These are phyloP conservation scores for Lipophrys pholis DNA, from an alignment of 2,113 vertebrate species.

Conservation along the genomic window DNA sequence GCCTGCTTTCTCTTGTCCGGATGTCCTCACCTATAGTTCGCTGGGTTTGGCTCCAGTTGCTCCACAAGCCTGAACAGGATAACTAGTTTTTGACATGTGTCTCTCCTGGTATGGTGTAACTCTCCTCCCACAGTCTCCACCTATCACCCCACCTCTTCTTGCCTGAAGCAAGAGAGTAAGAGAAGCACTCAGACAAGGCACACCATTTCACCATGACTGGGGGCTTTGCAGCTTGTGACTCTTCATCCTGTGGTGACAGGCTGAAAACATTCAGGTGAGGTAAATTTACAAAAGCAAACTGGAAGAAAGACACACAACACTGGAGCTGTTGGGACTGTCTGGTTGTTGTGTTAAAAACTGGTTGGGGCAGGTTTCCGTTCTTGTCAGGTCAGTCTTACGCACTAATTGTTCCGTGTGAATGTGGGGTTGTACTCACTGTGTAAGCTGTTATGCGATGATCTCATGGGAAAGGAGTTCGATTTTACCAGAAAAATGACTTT, in stretches of 20 bases:
- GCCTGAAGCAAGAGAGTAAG: not conserved
- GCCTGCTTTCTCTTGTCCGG: too few species aligned
- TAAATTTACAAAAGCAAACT: constrained; percentile 43
- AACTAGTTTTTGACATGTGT: too few species aligned
- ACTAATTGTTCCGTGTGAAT: constrained; percentile 18
- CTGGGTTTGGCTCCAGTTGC: too few species aligned
- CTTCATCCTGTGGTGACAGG: not conserved
- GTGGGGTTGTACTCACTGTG: not conserved
- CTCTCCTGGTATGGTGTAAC: too few species aligned
- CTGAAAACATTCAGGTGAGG: not conserved
- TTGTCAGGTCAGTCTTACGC: constrained; percentile 32
- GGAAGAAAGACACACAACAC: not conserved
- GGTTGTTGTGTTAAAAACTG: constrained; percentile 29
- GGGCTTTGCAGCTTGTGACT: not conserved
- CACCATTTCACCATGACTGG: constrained; percentile 30
- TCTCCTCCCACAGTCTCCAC: constrained; percentile 67
- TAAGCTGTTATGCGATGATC: not conserved
- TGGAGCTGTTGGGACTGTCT: not conserved
- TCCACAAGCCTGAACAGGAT: too few species aligned
- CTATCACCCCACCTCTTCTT: constrained; percentile 37
- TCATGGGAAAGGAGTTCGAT: not conserved
- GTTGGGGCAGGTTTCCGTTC: constrained; percentile 61
- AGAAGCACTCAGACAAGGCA: constrained; percentile 42
- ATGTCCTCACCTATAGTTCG: too few species aligned
- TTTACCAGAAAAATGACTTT: not conserved